These are phyloP conservation scores for Nerophis lumbriciformis DNA, from an alignment of 2,113 vertebrate genomes.

Conservation along the genomic window DNA sequence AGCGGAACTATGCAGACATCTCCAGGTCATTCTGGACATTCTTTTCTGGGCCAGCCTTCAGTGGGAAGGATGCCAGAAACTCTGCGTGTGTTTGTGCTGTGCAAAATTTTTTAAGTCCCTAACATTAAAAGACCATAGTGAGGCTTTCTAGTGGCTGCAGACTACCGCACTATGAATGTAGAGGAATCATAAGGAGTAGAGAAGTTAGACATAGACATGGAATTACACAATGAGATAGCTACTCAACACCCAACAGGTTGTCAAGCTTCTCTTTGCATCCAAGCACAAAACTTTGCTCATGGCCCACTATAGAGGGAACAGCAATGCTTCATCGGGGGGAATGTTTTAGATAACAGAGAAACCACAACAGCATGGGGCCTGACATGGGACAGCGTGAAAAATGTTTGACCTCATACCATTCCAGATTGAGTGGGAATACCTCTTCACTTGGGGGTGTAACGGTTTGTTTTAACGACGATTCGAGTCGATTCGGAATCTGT, in stretches of 20 bases:
- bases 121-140: slow-evolving; percentile 25
- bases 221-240: slow-evolving; percentile 33
- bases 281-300: background rate
- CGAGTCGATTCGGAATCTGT: too few species aligned
- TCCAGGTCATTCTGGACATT: slow-evolving; percentile 42
- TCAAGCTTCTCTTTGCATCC: slow-evolving; percentile 6
- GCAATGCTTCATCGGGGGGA: slow-evolving; percentile 25
- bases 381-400: slow-evolving; percentile 50
- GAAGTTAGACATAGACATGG: slow-evolving; percentile 26
- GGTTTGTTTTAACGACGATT: too few species aligned
- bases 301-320: slow-evolving; percentile 1
- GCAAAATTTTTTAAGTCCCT: slow-evolving; percentile 15
- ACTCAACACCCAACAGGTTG: slow-evolving; percentile 21
- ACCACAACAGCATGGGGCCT: slow-evolving; percentile 51
- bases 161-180: slow-evolving; percentile 7
- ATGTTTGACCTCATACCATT: slow-evolving; percentile 55
- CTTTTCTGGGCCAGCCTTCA: slow-evolving; percentile 20
- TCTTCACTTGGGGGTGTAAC: slow-evolving; percentile 28
- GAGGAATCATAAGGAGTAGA: background rate
- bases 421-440: slow-evolving; percentile 48
- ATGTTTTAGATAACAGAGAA: slow-evolving; percentile 57
- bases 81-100: slow-evolving; percentile 10
- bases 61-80: slow-evolving; percentile 33
- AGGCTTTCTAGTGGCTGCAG: slow-evolving; percentile 11
- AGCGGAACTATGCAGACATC: slow-evolving; percentile 46